A percentile compares a stretch with the other conserved stretches of the same genome.
Evolutionary conservation across 2,888 invertebrate species (phyloP).

Genomic region (Seira sanloemensis): DNA sequence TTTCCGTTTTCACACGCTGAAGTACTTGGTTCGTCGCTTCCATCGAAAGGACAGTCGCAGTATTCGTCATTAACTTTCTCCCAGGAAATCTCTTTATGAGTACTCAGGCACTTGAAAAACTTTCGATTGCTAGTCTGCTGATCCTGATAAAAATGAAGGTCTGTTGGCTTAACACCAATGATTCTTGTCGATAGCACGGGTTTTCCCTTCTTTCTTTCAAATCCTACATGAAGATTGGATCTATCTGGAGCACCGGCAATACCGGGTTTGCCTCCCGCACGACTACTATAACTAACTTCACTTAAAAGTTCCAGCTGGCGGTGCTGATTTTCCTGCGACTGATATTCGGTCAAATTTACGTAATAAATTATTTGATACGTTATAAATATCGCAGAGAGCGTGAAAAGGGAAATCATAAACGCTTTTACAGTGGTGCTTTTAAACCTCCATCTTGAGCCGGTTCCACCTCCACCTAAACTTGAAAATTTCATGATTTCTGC

Average conservation of each 20-base stretch:
- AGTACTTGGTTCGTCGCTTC: conserved; percentile 78
- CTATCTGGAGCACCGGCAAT: background rate
- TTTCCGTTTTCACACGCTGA: conserved; percentile 76
- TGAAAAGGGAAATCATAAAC: conserved; percentile 55
- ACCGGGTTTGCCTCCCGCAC: background rate
- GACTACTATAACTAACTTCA: background rate
- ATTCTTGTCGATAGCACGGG: conserved; percentile 55
- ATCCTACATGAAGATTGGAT: background rate
- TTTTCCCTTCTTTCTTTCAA: conserved; percentile 51
- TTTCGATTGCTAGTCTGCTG: conserved; percentile 32
- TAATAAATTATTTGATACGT: conserved; percentile 69
- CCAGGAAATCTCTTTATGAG: conserved; percentile 79
- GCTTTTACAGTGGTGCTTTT: conserved; percentile 64
- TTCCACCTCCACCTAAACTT: conserved; percentile 23
- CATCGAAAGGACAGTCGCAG: conserved; percentile 85
- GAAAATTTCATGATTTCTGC: conserved; percentile 48
- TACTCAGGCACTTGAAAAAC: conserved; percentile 76
- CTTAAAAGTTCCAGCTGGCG: conserved; percentile 48
- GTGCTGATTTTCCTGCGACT: conserved; percentile 51
- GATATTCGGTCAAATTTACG: conserved; percentile 61
- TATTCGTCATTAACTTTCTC: conserved; percentile 91
- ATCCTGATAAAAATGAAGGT: conserved; percentile 62
- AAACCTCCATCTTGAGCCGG: conserved; percentile 50
- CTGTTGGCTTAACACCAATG: conserved; percentile 67
- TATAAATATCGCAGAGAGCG: conserved; percentile 66